Evolutionary conservation across 1,140 invertebrate genomes (phyloP), one percentile per base, ranked within the genome.

Genomic region (Tribolium madens): DNA sequence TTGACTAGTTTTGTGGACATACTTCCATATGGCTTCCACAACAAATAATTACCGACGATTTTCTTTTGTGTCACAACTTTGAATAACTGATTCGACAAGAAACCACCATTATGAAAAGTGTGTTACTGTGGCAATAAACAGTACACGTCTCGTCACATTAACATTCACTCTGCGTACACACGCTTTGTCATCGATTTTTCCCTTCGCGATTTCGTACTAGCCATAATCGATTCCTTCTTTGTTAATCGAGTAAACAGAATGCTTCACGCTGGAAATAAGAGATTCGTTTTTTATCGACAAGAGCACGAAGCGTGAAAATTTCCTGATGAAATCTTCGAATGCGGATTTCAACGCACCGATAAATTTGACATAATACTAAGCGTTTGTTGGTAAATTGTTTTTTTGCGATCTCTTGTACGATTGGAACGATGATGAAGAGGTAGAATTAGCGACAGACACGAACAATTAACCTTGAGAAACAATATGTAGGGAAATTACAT

Each of bases 161-260:
- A 31, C 57, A 64, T 64, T 31, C 57, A 64, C 57, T 64, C 31
- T 31, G 57, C 57, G 57, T 64, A 31, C 21, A 33, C 26, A 26
- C 57, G 57, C 57, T 33, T 64, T 64, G 57, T 64, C 57, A 64
- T 33, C 53, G 21, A 60, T 60, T 60, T 57, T 60, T 60, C 57
- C 57, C 31, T 64, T 18, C 52, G 17, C 10, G 17, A 53, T 14
- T 14, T 17, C 2, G 17, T 4, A 18, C 10, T 26, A 12, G 9
- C 21, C 36, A 57, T 17, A 12, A 26, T n/a, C 10, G 52, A 10
- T 57, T 6, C 48, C 14, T 47, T 50, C 48, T 50, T 47, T 50
- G 48, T 13, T 50, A 50, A 50, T 50, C 13, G 15, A 50, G 17
- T 57, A 57, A 57, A 57, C 52, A 57, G 9, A 57, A n/a, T 18